These are phyloP conservation scores for Brevipalpus yothersi DNA, from an alignment of 1,140 invertebrate species.

Conservation along the genomic window DNA sequence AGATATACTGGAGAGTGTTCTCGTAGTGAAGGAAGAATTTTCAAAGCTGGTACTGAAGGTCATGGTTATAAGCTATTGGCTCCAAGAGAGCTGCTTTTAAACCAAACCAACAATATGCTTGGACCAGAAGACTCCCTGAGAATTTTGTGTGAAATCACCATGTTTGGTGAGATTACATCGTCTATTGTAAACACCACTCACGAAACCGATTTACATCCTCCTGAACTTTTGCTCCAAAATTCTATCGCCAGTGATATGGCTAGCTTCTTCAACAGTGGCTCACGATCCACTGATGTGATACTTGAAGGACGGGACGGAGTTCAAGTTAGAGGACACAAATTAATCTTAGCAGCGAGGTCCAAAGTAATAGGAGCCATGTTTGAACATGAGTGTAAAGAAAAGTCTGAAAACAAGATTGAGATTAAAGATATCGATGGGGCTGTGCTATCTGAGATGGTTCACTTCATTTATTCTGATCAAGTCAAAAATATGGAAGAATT, in stretches of 20 bases:
- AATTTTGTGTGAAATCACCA: neutral
- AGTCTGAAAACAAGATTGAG: slow-evolving; percentile 2
- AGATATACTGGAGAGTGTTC: slow-evolving; percentile 1
- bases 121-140: neutral
- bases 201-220: neutral
- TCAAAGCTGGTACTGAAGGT: slow-evolving; percentile 1
- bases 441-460: slow-evolving; percentile 4
- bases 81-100: neutral
- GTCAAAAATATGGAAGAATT: slow-evolving; percentile 54
- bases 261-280: neutral
- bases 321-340: slow-evolving; percentile 1
- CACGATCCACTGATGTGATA: neutral
- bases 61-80: neutral
- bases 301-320: neutral
- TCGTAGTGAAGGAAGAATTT: neutral
- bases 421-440: slow-evolving; percentile 4
- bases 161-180: neutral
- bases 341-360: slow-evolving; percentile 1
- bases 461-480: slow-evolving; percentile 40
- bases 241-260: neutral
- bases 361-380: slow-evolving; percentile 6
- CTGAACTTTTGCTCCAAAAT: neutral
- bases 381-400: slow-evolving; percentile 6
- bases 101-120: neutral
- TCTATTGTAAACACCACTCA: neutral